Conservation (phyloP, 2,113 vertebrate species). For the Austrofundulus limnaeus region DNA sequence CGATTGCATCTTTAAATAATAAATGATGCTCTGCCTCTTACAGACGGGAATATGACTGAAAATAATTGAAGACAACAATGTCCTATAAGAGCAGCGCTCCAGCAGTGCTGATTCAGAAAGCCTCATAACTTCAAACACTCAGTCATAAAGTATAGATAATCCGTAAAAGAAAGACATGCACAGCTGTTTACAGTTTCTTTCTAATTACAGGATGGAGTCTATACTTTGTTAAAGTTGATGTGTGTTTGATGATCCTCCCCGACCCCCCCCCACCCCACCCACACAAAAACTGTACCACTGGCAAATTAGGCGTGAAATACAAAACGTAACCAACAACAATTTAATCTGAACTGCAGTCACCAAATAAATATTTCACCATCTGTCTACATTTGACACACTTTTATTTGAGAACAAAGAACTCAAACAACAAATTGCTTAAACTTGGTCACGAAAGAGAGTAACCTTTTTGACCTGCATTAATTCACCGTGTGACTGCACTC, state of each 20-base stretch:
- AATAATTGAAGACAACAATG: slow-evolving; percentile 86
- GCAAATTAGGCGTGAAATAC: slow-evolving; percentile 76
- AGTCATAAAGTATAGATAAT: slow-evolving; percentile 83
- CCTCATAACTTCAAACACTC: slow-evolving; percentile 82
- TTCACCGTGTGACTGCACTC: slow-evolving; percentile 30
- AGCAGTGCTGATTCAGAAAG: slow-evolving; percentile 80
- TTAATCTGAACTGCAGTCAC: slow-evolving; percentile 74
- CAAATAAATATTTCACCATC: slow-evolving; percentile 81
- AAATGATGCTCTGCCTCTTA: slow-evolving; percentile 80
- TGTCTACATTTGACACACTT: slow-evolving; percentile 79
- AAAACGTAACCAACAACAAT: slow-evolving; percentile 80
- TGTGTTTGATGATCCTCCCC: slow-evolving; percentile 70
- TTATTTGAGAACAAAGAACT: slow-evolving; percentile 71
- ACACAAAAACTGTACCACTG: slow-evolving; percentile 63
- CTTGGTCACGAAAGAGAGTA: slow-evolving; percentile 61
- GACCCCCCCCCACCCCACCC: no score
- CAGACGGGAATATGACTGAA: slow-evolving; percentile 76
- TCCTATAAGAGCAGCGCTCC: slow-evolving; percentile 77
- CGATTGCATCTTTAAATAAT: slow-evolving; percentile 85
- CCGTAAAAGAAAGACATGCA: slow-evolving; percentile 73
- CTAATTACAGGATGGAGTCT: slow-evolving; percentile 77
- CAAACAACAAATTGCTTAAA: slow-evolving; percentile 71
- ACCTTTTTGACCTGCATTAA: slow-evolving; percentile 66
- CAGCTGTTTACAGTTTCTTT: slow-evolving; percentile 79
- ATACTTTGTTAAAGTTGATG: slow-evolving; percentile 76